Conservation (phyloP, 2,888 invertebrate species). For the Ophion ventricosus region DNA sequence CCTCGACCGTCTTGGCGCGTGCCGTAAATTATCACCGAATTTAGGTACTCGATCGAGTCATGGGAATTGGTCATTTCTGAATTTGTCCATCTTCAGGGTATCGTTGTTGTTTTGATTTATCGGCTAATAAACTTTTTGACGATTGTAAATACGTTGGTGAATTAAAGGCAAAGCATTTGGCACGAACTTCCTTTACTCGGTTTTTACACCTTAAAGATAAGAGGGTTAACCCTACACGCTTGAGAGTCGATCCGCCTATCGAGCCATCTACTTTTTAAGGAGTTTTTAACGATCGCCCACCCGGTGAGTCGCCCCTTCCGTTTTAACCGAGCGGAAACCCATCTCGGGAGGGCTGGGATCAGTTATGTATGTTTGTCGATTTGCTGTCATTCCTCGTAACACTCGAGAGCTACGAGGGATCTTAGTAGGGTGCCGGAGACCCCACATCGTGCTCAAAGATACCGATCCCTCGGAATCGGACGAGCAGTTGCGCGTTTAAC, state of each 20-base stretch:
- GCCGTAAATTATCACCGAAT: constrained; percentile 1
- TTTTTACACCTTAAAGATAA: background rate
- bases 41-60: background rate
- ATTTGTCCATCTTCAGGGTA: background rate
- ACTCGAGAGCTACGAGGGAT: constrained; percentile 69
- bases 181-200: background rate
- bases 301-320: background rate
- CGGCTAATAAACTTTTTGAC: too few relatives aligned
- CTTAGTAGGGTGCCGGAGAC: constrained; percentile 71
- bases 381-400: constrained; percentile 76
- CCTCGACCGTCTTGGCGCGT: background rate
- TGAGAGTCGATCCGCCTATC: too few relatives aligned
- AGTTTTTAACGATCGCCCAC: too few relatives aligned
- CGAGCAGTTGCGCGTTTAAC: constrained; percentile 16
- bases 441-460: constrained; percentile 77
- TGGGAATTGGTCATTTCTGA: background rate
- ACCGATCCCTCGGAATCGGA: constrained; percentile 20
- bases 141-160: too few relatives aligned
- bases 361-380: constrained; percentile 71
- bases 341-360: too few relatives aligned
- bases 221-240: background rate
- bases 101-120: too few relatives aligned
- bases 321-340: background rate
- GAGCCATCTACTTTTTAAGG: too few relatives aligned
- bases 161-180: background rate